phyloP scores from a whole-genome alignment of 2,113 vertebrate species.

The Arizona elegans region DNA sequence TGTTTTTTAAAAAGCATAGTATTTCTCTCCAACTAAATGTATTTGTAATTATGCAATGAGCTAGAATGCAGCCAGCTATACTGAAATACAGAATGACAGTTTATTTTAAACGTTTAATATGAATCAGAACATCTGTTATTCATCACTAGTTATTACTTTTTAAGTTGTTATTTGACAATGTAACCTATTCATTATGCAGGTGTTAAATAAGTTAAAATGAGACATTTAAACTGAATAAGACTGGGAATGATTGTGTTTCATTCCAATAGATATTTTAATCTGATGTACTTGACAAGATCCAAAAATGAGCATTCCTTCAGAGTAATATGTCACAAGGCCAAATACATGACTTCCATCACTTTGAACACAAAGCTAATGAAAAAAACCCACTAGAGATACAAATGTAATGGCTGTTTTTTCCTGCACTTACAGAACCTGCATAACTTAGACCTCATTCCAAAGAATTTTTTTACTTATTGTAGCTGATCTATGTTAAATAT shows the following conservation, averaged over 20 bases:
- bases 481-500: background rate
- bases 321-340: conserved; percentile 13
- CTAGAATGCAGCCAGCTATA: background rate
- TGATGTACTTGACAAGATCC: conserved; percentile 34
- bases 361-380: background rate
- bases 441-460: accelerated
- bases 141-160: accelerated
- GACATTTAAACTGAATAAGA: conserved; percentile 4
- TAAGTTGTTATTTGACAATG: background rate
- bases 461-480: background rate
- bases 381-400: background rate
- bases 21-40: background rate
- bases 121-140: background rate
- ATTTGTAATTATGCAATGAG: background rate
- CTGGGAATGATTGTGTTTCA: background rate
- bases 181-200: background rate
- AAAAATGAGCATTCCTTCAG: conserved; percentile 42
- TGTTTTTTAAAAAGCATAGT: background rate
- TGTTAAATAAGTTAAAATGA: background rate
- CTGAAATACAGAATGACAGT: background rate
- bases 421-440: background rate
- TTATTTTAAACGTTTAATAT: background rate
- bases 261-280: conserved; percentile 13
- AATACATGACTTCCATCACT: background rate
- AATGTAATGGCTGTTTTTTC: background rate